Percentiles rank a stretch among this genome's conserved stretches.
Conservation (phyloP, 2,888 invertebrate species). For the Ephialtes manifestator region DNA sequence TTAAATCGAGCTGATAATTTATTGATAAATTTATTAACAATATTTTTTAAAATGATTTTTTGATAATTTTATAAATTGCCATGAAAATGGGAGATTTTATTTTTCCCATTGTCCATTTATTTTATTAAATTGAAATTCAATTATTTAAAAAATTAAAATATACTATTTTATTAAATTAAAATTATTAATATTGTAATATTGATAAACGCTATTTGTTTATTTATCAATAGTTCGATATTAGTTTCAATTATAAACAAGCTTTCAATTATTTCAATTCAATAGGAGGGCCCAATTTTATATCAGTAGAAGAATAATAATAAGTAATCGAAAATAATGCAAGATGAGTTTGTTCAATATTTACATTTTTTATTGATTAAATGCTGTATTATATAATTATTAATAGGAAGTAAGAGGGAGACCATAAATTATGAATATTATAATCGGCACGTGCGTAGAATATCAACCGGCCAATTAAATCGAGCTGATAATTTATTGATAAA, state of each 20-base stretch:
- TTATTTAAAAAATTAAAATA: no score
- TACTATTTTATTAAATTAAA: no score
- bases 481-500: background rate
- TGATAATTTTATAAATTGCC: no score
- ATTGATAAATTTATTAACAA: slow-evolving; percentile 22
- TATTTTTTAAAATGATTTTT: no score
- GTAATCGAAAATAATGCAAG: background rate
- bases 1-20: background rate
- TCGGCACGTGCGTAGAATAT: background rate
- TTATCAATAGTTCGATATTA: no score
- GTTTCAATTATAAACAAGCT: no score
- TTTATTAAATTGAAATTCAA: no score
- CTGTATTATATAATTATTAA: background rate
- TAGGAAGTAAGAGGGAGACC: background rate
- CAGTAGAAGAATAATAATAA: slow-evolving; percentile 8
- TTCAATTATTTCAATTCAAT: slow-evolving; percentile 43
- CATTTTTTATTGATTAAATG: background rate
- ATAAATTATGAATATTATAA: background rate
- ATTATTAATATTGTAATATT: no score
- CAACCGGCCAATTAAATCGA: background rate
- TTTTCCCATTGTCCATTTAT: no score
- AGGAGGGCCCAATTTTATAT: slow-evolving; percentile 10
- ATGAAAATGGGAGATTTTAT: no score
- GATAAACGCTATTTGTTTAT: no score
- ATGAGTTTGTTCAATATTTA: background rate